Evolutionary conservation across 1,140 invertebrate species (phyloP), one percentile per base, ranked within the genome.

Genomic region (Aphelenchoides besseyi): DNA sequence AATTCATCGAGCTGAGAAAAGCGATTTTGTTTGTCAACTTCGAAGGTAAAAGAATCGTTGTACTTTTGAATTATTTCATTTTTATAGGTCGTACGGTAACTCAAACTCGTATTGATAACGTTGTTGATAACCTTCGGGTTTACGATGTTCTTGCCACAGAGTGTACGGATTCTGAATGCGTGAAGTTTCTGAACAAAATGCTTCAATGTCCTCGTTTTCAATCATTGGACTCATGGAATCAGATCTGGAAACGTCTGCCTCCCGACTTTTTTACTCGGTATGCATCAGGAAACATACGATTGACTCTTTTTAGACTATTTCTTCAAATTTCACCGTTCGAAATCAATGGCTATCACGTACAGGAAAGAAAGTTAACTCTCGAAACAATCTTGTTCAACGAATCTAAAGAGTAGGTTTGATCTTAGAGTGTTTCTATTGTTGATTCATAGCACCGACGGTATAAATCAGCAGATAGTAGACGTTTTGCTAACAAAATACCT

Each of bases 231-330:
- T 16, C 41, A 23, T 48, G 41, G 41, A 48, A 23, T 48, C 41
- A 48, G 23, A 48, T 48, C 59, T 18, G 59, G 59, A 61, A 61
- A 36, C n/a, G 59, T 2, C n/a, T 61, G 30, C 59, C 30, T 16
- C n/a, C 1, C 59, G 30, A 18, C 59, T 61, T 61, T 23, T 48
- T 48, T 48, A 23, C 23, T 48, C 41, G 41, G 41, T 48, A n/a
- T n/a, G n/a, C n/a, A n/a, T n/a, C n/a, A n/a, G n/a, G n/a, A n/a
- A n/a, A n/a, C n/a, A n/a, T n/a, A 16, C 41, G 41, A 48, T 48
- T 23, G 23, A 48, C 23, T 48, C 41, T 48, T 48, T 48, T 12
- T 23, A 48, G 41, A 12, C 12, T 48, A 12, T 48, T 48, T 23
- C 41, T 48, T 23, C 41, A 48, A 48, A 12, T 23, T 23, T 48